Percentiles rank a stretch among this genome's conserved stretches.
Evolutionary conservation across 2,113 vertebrate species (phyloP).

Genomic region (Seriola aureovittata): DNA sequence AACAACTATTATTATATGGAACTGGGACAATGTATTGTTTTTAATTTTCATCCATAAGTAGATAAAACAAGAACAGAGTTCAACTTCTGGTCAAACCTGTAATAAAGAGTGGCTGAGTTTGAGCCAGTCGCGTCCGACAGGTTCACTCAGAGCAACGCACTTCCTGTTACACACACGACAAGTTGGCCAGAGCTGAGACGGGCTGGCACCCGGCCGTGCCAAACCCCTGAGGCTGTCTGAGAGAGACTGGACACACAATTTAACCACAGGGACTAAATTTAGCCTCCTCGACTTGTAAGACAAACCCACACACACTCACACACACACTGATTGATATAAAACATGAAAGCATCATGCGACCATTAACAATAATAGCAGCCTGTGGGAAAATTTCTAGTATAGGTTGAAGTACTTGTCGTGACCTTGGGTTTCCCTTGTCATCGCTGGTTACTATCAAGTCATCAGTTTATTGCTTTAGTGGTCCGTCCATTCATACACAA

Average conservation of each 20-base stretch:
- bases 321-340: conserved; percentile 62
- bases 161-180: conserved; percentile 63
- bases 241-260: conserved; percentile 60
- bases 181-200: conserved; percentile 66
- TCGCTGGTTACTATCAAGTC: conserved; percentile 33
- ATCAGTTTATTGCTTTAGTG: conserved; percentile 31
- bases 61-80: conserved; percentile 32
- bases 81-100: conserved; percentile 40
- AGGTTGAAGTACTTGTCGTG: conserved; percentile 32
- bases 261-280: conserved; percentile 55
- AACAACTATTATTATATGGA: not conserved
- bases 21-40: not conserved
- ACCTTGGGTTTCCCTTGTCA: conserved; percentile 59
- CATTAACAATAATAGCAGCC: conserved; percentile 60
- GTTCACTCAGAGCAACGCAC: conserved; percentile 54
- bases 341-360: conserved; percentile 55
- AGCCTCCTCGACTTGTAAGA: conserved; percentile 24
- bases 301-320: conserved; percentile 23
- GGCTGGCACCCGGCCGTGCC: conserved; percentile 64
- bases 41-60: conserved; percentile 27
- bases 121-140: conserved; percentile 53
- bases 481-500: conserved; percentile 12
- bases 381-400: conserved; percentile 55
- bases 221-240: conserved; percentile 66
- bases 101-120: conserved; percentile 26